These are phyloP conservation scores for Seladonia tumulorum DNA, from an alignment of 2,888 invertebrate species.

Conservation along the genomic window DNA sequence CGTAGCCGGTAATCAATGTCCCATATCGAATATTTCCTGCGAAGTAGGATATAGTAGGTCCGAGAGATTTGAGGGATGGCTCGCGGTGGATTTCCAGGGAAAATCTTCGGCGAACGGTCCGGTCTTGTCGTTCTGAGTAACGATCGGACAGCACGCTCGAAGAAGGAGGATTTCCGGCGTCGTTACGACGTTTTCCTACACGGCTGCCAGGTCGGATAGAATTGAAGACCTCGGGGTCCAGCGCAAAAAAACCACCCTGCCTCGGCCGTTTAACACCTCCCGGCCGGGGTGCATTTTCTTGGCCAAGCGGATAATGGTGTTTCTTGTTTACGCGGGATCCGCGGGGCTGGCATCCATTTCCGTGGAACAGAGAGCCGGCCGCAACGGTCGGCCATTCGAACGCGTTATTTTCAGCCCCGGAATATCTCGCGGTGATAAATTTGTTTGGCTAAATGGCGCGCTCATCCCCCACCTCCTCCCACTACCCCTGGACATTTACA, in stretches of 20 bases:
- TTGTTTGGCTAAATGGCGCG: conserved; percentile 38
- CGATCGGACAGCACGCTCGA: conserved; percentile 38
- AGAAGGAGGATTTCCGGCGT: conserved; percentile 52
- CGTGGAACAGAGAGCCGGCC: conserved; percentile 10
- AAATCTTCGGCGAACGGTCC: not conserved
- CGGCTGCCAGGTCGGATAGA: conserved; percentile 41
- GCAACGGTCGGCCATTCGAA: conserved; percentile 15
- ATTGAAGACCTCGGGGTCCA: conserved; percentile 49
- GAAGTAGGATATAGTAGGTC: not conserved
- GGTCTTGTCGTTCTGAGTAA: conserved; percentile 37
- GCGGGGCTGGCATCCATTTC: conserved; percentile 44
- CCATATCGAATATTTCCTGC: not conserved
- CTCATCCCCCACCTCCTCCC: not conserved
- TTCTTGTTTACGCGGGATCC: conserved; percentile 58
- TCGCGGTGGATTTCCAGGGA: not conserved
- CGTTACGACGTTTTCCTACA: conserved; percentile 59
- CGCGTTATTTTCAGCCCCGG: conserved; percentile 18
- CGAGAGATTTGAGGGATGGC: not conserved
- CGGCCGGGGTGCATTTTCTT: conserved; percentile 40
- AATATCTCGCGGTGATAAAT: conserved; percentile 52
- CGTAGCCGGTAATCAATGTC: not conserved
- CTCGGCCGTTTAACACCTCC: conserved; percentile 48
- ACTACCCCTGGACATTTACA: conserved; percentile 23
- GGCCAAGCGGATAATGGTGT: conserved; percentile 52
- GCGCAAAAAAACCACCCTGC: conserved; percentile 22